Conservation (phyloP, 2,797 vertebrate species). For the Hyperoplus lanceolatus region DNA sequence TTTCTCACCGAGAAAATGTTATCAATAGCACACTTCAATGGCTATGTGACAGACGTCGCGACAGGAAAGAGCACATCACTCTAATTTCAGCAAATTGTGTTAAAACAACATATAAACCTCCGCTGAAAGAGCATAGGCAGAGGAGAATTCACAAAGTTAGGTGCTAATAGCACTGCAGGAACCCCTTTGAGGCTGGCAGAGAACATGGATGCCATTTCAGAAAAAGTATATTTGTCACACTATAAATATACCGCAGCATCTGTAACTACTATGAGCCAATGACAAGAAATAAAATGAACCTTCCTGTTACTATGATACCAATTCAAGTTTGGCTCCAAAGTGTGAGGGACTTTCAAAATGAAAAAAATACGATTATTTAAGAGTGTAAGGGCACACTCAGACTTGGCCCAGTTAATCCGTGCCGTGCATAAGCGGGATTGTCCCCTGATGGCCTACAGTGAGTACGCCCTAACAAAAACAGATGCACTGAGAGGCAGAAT, state of each 20-base stretch:
- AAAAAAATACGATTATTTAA: no score
- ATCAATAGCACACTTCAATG: conserved; percentile 20
- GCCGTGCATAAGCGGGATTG: no score
- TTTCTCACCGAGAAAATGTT: no score
- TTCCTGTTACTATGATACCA: not conserved
- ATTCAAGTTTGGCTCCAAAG: not conserved
- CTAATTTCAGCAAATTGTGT: conserved; percentile 14
- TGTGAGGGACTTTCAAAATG: no score
- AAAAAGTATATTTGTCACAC: not conserved
- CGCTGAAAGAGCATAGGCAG: not conserved
- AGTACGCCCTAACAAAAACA: not conserved
- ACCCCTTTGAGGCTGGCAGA: not conserved
- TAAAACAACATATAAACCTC: not conserved
- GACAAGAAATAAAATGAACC: not conserved
- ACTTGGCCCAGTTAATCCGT: no score
- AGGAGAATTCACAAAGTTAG: not conserved
- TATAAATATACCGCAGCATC: no score
- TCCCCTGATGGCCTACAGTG: no score
- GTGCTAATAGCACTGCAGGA: not conserved
- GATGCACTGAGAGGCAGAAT: not conserved
- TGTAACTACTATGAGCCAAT: not conserved
- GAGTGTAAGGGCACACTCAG: no score
- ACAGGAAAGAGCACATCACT: not conserved
- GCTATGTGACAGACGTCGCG: conserved; percentile 11
- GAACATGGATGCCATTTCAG: conserved; percentile 1